Evolutionary conservation across 2,113 vertebrate species (phyloP).

Genomic region (Halcyon malimbica): DNA sequence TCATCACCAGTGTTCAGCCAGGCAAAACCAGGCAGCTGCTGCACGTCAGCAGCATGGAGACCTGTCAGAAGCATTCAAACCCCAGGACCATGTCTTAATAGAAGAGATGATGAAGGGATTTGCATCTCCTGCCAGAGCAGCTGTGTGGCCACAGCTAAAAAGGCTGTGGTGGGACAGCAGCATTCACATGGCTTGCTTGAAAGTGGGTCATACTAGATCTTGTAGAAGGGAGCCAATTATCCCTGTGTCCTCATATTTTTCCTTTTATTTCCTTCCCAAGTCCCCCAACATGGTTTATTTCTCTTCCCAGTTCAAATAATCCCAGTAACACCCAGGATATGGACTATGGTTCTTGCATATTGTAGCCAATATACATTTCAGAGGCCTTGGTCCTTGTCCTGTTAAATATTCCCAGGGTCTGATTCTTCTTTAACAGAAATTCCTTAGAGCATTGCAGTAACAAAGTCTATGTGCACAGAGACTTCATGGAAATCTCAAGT

Average conservation of each 20-base stretch:
- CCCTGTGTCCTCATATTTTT: not conserved
- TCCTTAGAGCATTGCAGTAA: not conserved
- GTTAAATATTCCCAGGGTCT: not conserved
- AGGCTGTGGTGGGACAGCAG: not conserved
- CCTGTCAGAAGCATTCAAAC: not conserved
- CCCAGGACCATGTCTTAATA: not conserved
- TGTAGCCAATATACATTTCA: not conserved
- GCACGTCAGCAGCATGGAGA: rapidly evolving
- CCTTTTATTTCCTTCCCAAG: not conserved
- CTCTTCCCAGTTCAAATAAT: not conserved
- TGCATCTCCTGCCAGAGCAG: not conserved
- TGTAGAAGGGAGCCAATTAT: not conserved
- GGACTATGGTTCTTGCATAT: not conserved
- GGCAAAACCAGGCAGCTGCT: not conserved
- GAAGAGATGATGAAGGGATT: not conserved
- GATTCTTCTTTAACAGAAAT: not conserved
- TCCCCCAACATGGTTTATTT: not conserved
- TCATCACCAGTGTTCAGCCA: not conserved
- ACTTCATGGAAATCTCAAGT: not conserved
- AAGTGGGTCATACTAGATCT: not conserved
- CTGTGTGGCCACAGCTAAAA: not conserved
- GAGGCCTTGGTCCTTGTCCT: not conserved
- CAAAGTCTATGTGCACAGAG: not conserved
- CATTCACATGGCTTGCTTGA: not conserved
- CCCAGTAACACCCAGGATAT: not conserved